These are phyloP conservation scores for Drosophila busckii DNA, from an alignment of 1,140 invertebrate genomes.

Conservation along the genomic window DNA sequence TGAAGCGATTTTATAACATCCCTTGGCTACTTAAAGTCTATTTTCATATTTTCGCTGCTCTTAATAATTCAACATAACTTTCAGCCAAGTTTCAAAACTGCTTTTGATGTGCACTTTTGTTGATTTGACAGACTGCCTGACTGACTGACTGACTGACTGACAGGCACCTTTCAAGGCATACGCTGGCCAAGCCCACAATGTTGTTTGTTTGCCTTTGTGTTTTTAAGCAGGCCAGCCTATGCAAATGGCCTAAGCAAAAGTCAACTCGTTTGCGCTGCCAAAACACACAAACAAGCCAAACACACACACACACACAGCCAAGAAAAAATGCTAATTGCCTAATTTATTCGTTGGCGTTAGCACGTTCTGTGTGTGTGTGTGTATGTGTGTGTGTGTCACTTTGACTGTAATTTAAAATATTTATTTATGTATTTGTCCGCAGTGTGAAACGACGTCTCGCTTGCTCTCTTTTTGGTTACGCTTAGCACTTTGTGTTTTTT, in stretches of 20 bases:
- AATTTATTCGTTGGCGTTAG: slow-evolving; percentile 48
- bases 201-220: slow-evolving; percentile 19
- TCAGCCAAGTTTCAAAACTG: too few relatives aligned
- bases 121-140: too few relatives aligned
- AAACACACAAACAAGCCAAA: slow-evolving; percentile 3
- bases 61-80: too few relatives aligned
- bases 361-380: slow-evolving; percentile 22
- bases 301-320: slow-evolving; percentile 1
- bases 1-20: too few relatives aligned
- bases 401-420: slow-evolving; percentile 41
- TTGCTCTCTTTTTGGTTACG: slow-evolving; percentile 4
- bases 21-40: too few relatives aligned
- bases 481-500: slow-evolving; percentile 18
- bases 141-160: too few relatives aligned
- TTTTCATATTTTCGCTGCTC: too few relatives aligned
- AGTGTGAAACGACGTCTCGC: neutral
- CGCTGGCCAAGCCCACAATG: too few relatives aligned
- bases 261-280: slow-evolving; percentile 16
- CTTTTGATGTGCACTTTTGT: too few relatives aligned
- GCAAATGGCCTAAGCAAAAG: slow-evolving; percentile 23
- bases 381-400: slow-evolving; percentile 25
- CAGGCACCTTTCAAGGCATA: too few relatives aligned
- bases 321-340: slow-evolving; percentile 62
- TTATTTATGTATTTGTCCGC: slow-evolving; percentile 29
- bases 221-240: slow-evolving; percentile 21